Evolutionary conservation across 1,140 invertebrate genomes (phyloP).

Genomic region (Drosophila serrata): DNA sequence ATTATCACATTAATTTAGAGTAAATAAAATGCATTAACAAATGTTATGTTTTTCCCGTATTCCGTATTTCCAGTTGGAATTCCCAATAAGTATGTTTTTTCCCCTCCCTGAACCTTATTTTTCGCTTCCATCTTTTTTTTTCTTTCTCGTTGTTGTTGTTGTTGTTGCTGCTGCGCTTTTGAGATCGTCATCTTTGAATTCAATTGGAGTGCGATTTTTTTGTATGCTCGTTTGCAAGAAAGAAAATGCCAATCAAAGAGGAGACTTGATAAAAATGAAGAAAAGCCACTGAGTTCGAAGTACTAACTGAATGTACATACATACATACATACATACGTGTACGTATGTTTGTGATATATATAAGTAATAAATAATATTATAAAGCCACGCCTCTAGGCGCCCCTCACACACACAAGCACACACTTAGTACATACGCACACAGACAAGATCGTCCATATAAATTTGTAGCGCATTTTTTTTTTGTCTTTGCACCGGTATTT

Average conservation of each 20-base stretch:
- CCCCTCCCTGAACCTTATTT: not conserved
- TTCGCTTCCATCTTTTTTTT: slow-evolving; percentile 8
- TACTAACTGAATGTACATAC: slow-evolving; percentile 16
- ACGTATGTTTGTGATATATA: not conserved
- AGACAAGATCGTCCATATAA: slow-evolving; percentile 8
- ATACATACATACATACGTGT: not conserved
- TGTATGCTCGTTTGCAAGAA: slow-evolving; percentile 3
- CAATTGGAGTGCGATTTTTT: slow-evolving; percentile 21
- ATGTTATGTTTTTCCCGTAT: not conserved
- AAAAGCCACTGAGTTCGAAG: slow-evolving; percentile 5
- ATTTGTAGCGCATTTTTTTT: slow-evolving; percentile 25
- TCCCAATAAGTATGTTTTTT: slow-evolving; percentile 12
- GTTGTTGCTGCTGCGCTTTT: slow-evolving; percentile 14
- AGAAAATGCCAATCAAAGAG: slow-evolving; percentile 23
- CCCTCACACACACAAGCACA: slow-evolving; percentile 5
- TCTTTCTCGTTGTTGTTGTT: not conserved
- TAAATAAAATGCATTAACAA: not conserved
- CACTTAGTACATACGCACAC: not conserved
- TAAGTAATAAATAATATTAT: slow-evolving; percentile 8
- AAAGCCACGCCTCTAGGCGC: slow-evolving; percentile 25
- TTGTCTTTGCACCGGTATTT: slow-evolving; percentile 33
- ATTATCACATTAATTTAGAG: not conserved
- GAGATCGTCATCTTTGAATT: slow-evolving; percentile 22
- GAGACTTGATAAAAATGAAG: slow-evolving; percentile 17
- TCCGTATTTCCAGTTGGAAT: slow-evolving; percentile 1